phyloP scores from a whole-genome alignment of 2,888 invertebrate species.

The Boloria euphrosyne region DNA sequence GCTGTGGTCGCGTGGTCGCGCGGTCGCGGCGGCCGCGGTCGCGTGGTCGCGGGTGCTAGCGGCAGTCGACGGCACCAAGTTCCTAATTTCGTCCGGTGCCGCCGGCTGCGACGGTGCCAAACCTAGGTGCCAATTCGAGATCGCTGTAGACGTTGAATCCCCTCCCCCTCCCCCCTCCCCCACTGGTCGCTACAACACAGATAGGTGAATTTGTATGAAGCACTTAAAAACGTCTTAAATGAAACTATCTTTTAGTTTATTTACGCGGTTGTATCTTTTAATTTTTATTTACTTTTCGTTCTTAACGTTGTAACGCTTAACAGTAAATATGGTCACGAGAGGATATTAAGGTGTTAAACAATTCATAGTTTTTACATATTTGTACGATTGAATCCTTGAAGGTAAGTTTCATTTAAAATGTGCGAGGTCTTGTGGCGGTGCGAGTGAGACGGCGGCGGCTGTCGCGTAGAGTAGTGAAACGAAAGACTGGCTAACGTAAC shows the following conservation, averaged over 20 bases:
- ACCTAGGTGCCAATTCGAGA: slow-evolving; percentile 67
- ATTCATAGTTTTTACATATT: neutral
- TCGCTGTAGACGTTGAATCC: too few relatives aligned
- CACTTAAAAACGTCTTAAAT: too few relatives aligned
- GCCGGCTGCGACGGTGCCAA: slow-evolving; percentile 68
- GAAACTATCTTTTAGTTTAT: too few relatives aligned
- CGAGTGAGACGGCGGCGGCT: slow-evolving; percentile 2
- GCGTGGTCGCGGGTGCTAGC: slow-evolving; percentile 1
- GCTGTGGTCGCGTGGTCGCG: too few relatives aligned
- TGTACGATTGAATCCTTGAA: neutral
- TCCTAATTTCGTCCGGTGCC: slow-evolving; percentile 65
- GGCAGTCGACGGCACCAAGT: slow-evolving; percentile 44
- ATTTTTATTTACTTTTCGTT: too few relatives aligned
- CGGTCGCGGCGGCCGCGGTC: neutral
- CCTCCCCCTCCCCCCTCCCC: too few relatives aligned
- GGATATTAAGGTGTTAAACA: too few relatives aligned
- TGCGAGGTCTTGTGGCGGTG: slow-evolving; percentile 33
- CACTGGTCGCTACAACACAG: too few relatives aligned
- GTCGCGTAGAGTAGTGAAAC: slow-evolving; percentile 66
- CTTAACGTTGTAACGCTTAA: too few relatives aligned
- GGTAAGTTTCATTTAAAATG: neutral
- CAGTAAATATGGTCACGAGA: too few relatives aligned
- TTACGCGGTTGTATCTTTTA: too few relatives aligned
- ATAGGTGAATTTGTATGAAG: too few relatives aligned
- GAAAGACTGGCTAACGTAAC: slow-evolving; percentile 80